Conservation (phyloP, 1,140 invertebrate genomes). For the Octopus bimaculoides region DNA sequence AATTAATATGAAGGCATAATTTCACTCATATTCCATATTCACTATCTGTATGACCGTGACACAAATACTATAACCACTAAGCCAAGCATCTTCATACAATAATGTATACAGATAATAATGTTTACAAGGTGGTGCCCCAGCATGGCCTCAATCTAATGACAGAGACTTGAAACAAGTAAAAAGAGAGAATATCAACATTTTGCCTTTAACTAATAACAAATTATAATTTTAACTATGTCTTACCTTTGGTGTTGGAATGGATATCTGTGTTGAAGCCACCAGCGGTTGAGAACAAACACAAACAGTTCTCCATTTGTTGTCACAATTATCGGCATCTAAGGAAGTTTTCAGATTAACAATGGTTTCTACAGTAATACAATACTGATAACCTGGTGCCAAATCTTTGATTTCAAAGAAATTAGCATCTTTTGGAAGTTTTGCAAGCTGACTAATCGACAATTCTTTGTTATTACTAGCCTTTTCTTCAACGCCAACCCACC, state of each 20-base stretch:
- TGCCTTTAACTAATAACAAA: too few relatives aligned
- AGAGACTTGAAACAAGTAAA: too few relatives aligned
- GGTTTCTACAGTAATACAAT: slow-evolving; percentile 54
- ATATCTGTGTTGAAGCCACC: slow-evolving; percentile 49
- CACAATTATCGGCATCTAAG: slow-evolving; percentile 42
- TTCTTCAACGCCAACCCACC: slow-evolving; percentile 48
- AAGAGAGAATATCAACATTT: too few relatives aligned
- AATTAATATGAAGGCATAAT: too few relatives aligned
- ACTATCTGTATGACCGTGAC: too few relatives aligned
- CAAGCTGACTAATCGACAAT: slow-evolving; percentile 43
- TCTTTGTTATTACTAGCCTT: slow-evolving; percentile 37
- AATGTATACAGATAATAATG: too few relatives aligned
- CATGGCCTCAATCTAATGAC: too few relatives aligned
- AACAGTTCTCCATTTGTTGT: slow-evolving; percentile 49
- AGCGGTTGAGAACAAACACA: slow-evolving; percentile 54
- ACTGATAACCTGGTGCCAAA: slow-evolving; percentile 48
- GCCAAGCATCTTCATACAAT: too few relatives aligned
- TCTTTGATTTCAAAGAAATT: slow-evolving; percentile 44
- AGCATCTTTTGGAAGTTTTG: slow-evolving; percentile 44
- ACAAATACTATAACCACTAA: too few relatives aligned
- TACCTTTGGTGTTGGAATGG: slow-evolving; percentile 34
- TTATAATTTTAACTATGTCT: background rate
- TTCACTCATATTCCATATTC: too few relatives aligned
- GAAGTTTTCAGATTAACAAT: slow-evolving; percentile 57
- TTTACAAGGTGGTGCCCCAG: too few relatives aligned